Evolutionary conservation across 2,113 vertebrate genomes (phyloP).

Genomic region (Rhinichthys klamathensis): DNA sequence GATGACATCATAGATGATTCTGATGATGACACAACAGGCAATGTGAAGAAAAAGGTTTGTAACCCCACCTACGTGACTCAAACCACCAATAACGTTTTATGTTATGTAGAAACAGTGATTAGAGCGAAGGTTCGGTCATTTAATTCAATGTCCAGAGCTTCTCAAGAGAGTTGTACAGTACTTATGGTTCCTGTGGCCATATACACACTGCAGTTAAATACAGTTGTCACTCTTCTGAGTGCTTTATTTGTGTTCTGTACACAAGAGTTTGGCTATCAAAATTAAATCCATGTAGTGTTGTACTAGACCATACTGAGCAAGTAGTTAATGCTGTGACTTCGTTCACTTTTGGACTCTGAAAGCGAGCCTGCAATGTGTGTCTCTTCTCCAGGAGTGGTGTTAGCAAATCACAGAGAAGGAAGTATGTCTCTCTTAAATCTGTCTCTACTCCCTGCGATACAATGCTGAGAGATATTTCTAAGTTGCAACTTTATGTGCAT

Average conservation of each 20-base stretch:
- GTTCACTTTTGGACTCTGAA: neutral
- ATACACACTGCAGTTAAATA: neutral
- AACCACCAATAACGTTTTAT: neutral
- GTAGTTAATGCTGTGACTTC: neutral
- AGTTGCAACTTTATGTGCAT: too few relatives aligned
- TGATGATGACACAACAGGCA: slow-evolving; percentile 76
- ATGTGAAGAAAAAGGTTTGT: slow-evolving; percentile 73
- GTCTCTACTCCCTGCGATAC: neutral
- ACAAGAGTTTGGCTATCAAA: neutral
- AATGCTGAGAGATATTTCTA: neutral
- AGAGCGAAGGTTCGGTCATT: neutral
- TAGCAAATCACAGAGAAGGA: neutral
- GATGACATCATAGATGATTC: slow-evolving; percentile 77
- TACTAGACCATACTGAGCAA: neutral
- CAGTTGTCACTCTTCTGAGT: neutral
- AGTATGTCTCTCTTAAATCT: neutral
- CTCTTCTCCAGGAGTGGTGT: slow-evolving; percentile 11
- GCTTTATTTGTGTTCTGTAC: neutral
- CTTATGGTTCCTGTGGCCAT: neutral
- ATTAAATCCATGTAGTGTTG: neutral
- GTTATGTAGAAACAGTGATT: neutral
- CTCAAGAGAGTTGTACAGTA: neutral
- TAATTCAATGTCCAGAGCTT: neutral
- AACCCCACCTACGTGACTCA: neutral
- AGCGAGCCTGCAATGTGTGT: slow-evolving; percentile 17